These are phyloP conservation scores for Pyrocoelia pectoralis DNA, from an alignment of 2,888 invertebrate genomes.

Conservation along the genomic window DNA sequence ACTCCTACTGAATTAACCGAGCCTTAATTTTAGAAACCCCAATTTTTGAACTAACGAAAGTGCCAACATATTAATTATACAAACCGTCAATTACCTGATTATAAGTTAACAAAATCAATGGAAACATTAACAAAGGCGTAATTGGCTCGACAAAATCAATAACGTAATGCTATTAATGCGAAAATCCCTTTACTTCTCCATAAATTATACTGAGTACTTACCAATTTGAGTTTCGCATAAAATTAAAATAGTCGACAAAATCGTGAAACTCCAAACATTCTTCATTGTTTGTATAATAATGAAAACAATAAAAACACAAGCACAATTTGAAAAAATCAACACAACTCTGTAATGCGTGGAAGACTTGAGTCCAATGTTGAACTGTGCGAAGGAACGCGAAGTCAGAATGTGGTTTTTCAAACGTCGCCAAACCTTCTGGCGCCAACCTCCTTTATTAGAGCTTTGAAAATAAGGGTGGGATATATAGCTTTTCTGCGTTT, in stretches of 20 bases:
- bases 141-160: background rate
- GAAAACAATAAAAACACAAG: background rate
- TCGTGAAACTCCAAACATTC: background rate
- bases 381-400: constrained; percentile 30
- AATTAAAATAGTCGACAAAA: background rate
- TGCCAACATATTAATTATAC: too few species aligned
- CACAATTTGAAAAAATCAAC: background rate
- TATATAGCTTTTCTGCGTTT: constrained; percentile 4
- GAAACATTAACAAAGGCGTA: background rate
- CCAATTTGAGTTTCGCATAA: background rate
- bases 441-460: constrained; percentile 36
- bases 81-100: too few species aligned
- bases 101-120: background rate
- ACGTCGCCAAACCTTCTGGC: constrained; percentile 46
- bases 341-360: constrained; percentile 6
- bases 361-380: constrained; percentile 21
- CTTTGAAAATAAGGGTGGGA: constrained; percentile 20
- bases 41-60: background rate
- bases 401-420: constrained; percentile 37
- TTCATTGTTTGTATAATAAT: too few species aligned
- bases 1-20: background rate
- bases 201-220: background rate
- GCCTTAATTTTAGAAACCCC: background rate
- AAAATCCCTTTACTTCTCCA: background rate
- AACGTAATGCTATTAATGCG: too few species aligned